Percentiles rank a stretch among this genome's conserved stretches.
Evolutionary conservation across 2,113 vertebrate species (phyloP).

Genomic region (Mobula hypostoma): DNA sequence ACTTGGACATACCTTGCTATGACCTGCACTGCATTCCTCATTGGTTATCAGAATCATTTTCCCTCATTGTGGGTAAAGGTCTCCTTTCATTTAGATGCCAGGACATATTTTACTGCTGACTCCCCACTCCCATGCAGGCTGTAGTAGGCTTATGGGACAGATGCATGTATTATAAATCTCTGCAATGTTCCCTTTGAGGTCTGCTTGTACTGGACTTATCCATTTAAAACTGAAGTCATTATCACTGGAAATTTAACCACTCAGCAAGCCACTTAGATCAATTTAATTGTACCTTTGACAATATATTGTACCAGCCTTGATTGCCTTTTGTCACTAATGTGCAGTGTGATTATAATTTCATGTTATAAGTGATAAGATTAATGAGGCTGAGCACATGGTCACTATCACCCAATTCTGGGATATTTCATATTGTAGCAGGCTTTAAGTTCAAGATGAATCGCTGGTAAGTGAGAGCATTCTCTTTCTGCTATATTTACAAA

Average conservation of each 20-base stretch:
- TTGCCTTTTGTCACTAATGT: background rate
- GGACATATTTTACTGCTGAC: too few species aligned
- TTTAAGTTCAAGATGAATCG: background rate
- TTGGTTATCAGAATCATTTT: too few species aligned
- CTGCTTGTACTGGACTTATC: too few species aligned
- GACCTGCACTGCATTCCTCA: background rate
- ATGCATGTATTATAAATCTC: too few species aligned
- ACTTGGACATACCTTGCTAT: background rate
- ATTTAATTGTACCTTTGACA: background rate
- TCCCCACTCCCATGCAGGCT: too few species aligned
- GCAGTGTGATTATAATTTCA: background rate
- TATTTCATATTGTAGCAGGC: background rate
- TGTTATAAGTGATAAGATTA: background rate
- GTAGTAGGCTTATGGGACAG: too few species aligned
- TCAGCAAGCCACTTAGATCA: background rate
- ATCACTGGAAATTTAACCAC: background rate
- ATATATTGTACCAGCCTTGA: too few species aligned
- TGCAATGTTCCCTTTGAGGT: too few species aligned
- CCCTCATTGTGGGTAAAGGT: too few species aligned
- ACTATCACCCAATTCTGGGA: background rate
- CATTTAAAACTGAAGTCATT: background rate
- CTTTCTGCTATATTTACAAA: background rate
- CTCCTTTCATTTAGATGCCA: too few species aligned
- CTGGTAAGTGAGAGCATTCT: background rate
- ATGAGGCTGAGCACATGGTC: background rate